phyloP scores from a whole-genome alignment of 2,797 vertebrate species.

The Lycodopsis pacificus region DNA sequence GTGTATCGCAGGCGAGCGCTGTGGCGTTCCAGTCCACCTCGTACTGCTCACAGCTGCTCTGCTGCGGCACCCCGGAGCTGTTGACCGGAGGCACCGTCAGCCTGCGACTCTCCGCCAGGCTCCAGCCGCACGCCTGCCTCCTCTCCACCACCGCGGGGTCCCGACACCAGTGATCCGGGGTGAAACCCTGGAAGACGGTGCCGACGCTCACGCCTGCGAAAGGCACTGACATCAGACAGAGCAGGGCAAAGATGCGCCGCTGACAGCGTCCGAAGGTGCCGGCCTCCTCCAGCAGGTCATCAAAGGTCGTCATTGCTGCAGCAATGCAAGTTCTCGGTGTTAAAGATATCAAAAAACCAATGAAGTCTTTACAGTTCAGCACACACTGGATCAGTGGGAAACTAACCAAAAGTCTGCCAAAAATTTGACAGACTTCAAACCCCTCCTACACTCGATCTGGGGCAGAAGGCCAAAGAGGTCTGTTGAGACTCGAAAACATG shows the following conservation, averaged over 20 bases:
- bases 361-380: not conserved
- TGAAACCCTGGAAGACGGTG: slow-evolving; percentile 92
- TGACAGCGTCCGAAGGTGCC: slow-evolving; percentile 41
- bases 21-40: slow-evolving; percentile 85
- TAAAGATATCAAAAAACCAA: too few species aligned
- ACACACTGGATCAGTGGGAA: too few species aligned
- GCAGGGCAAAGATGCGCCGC: slow-evolving; percentile 34
- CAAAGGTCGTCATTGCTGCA: slow-evolving; percentile 38
- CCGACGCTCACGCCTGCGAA: slow-evolving; percentile 87
- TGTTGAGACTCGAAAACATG: slow-evolving; percentile 1
- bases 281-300: slow-evolving; percentile 50
- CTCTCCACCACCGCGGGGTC: slow-evolving; percentile 80
- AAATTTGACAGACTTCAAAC: not conserved
- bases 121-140: slow-evolving; percentile 88
- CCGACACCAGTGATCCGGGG: slow-evolving; percentile 91
- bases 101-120: slow-evolving; percentile 77
- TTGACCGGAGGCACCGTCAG: slow-evolving; percentile 78
- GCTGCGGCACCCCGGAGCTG: slow-evolving; percentile 53
- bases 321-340: not conserved
- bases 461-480: slow-evolving; percentile 28
- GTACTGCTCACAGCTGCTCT: slow-evolving; percentile 85
- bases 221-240: slow-evolving; percentile 18
- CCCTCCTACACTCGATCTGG: not conserved
- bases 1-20: slow-evolving; percentile 76
- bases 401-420: not conserved